Evolutionary conservation across 2,113 vertebrate genomes (phyloP).

Genomic region (Anoura caudifer): DNA sequence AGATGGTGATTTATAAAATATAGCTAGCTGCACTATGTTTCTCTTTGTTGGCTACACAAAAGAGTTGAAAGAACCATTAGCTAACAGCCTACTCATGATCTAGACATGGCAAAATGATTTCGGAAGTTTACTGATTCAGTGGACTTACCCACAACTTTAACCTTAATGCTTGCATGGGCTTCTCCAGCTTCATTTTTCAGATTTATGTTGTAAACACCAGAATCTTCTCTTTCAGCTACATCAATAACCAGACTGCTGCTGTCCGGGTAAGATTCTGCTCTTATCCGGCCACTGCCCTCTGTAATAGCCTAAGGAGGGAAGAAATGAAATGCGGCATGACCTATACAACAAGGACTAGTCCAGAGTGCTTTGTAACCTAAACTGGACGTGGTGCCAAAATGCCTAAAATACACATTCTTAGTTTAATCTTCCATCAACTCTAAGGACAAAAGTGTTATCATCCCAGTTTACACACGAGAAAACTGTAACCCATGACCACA

Average conservation of each 20-base stretch:
- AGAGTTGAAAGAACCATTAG: neutral
- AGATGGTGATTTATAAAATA: neutral
- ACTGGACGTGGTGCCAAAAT: neutral
- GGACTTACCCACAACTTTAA: constrained; percentile 97
- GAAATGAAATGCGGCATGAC: neutral
- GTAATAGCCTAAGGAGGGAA: constrained; percentile 85
- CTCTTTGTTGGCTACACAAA: neutral
- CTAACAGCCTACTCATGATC: neutral
- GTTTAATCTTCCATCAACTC: neutral
- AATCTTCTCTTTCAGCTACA: constrained; percentile 91
- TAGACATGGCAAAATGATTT: neutral
- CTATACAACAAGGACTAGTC: neutral
- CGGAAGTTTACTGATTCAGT: neutral
- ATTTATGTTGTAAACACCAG: constrained; percentile 91
- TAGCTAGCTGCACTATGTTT: neutral
- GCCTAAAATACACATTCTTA: neutral
- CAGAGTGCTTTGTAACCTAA: neutral
- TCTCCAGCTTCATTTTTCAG: constrained; percentile 98
- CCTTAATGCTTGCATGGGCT: constrained; percentile 89
- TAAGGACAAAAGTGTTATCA: neutral
- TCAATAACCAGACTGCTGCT: constrained; percentile 96
- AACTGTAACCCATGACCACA: neutral
- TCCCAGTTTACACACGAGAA: neutral
- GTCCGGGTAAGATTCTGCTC: constrained; percentile 90
- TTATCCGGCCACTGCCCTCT: constrained; percentile 89